Evolutionary conservation across 2,888 invertebrate genomes (phyloP), one percentile per base, ranked within the genome.

Genomic region (Deladenus siricidicola): DNA sequence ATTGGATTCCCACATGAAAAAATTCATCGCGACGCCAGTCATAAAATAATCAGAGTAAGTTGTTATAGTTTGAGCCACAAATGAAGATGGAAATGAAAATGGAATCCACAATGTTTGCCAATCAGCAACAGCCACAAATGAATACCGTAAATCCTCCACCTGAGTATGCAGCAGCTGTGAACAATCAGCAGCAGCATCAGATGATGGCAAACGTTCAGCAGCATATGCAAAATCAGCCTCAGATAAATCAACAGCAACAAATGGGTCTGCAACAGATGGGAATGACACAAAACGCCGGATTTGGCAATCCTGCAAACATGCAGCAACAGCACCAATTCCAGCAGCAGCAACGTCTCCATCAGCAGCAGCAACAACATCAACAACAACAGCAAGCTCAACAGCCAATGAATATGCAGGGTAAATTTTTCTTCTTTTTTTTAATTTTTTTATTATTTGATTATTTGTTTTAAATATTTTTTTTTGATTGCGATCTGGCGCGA

Each of bases 191-290:
- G 21, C 64, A 42, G 19, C 63, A 52, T 24, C 53, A 53, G 50
- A 63, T 44, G 43, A 34, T 44, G 29, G 24, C 30, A 17, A 39
- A 30, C 8, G 19, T 8, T 23, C 60, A 56, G 30, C 55, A 51
- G 56, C 52, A n/a, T n/a, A n/a, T 34, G 50, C 63, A 63, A 53
- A 54, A 45, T 28, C 50, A 54, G 24, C 21, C 28, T 28, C 60
- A 68, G 53, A 64, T 68, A 50, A 43, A 29, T 29, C 61, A 58
- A 58, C 48, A 54, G 24, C 53, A 56, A 24, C 44, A 28, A 48
- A 10, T 21, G 24, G 28, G 30, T 26, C 29, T 42, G 48, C 55
- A 62, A 39, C 60, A 62, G 34, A 19, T 26, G 45, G 50, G 49
- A 47, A 28, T 34, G 23, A 28, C 21, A 21, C 24, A 19, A 4